phyloP scores from a whole-genome alignment of 1,140 invertebrate species.

The Aphaenogaster ashmeadi region DNA sequence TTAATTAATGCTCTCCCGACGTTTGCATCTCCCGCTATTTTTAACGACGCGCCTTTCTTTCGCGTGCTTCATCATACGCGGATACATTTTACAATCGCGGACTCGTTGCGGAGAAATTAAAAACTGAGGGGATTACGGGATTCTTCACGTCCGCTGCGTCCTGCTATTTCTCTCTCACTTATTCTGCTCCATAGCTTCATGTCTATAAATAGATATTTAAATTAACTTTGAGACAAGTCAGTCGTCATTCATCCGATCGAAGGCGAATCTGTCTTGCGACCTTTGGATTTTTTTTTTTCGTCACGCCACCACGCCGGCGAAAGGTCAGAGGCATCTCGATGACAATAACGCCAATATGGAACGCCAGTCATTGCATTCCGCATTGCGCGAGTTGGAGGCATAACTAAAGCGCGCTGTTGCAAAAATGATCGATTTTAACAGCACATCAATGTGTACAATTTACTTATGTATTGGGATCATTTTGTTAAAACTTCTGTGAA shows the following conservation, averaged over 20 bases:
- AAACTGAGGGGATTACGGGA: constrained; percentile 23
- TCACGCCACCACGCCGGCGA: background rate
- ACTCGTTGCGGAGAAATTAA: background rate
- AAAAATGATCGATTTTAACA: constrained; percentile 10
- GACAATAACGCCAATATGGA: constrained; percentile 24
- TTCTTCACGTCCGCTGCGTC: background rate
- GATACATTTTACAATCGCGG: background rate
- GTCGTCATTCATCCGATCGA: constrained; percentile 50
- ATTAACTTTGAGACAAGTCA: constrained; percentile 53
- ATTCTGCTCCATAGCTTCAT: constrained; percentile 10
- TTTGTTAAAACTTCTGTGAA: too few relatives aligned
- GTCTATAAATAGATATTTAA: constrained; percentile 60
- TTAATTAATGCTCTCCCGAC: constrained; percentile 40
- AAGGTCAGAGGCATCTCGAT: constrained; percentile 49
- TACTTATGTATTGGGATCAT: background rate
- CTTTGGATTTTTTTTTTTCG: constrained; percentile 51
- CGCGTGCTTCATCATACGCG: background rate
- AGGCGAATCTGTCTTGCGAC: constrained; percentile 62
- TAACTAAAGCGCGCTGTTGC: background rate
- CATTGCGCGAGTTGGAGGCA: background rate
- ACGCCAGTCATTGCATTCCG: constrained; percentile 19
- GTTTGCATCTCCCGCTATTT: constrained; percentile 11
- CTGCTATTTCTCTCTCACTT: background rate
- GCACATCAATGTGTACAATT: background rate
- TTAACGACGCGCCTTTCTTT: background rate